These are phyloP conservation scores for Megaptera novaeangliae DNA, from an alignment of 2,113 vertebrate genomes.

Conservation along the genomic window DNA sequence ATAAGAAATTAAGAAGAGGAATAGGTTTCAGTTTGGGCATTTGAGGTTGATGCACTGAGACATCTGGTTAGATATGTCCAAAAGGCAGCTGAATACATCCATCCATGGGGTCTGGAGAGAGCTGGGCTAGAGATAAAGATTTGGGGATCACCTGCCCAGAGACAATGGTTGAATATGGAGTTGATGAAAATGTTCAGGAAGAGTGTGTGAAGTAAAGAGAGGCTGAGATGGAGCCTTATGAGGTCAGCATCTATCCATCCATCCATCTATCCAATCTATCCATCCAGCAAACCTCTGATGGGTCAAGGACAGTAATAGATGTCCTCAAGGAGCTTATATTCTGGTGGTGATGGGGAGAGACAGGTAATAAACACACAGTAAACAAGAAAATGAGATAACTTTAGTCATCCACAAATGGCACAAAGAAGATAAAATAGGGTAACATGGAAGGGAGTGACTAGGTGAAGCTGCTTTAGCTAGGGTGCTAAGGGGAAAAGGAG, in stretches of 20 bases:
- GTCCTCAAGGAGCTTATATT: neutral
- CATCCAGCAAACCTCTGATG: neutral
- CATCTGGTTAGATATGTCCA: neutral
- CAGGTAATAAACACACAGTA: neutral
- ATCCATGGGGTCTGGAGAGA: neutral
- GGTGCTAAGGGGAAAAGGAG: neutral
- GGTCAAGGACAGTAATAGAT: neutral
- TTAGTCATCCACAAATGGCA: neutral
- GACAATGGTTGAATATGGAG: neutral
- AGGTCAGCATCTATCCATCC: neutral
- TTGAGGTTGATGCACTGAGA: neutral
- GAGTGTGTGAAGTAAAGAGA: neutral
- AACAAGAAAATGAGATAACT: neutral
- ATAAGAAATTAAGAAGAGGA: neutral
- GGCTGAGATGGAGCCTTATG: neutral
- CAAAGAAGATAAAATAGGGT: neutral
- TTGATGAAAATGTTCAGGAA: neutral
- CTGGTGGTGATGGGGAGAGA: neutral
- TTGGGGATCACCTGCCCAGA: neutral
- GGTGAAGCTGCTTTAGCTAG: neutral
- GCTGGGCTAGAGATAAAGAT: neutral
- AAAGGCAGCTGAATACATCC: neutral
- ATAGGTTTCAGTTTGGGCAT: neutral
- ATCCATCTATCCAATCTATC: too few species aligned
- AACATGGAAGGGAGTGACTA: neutral